These are phyloP conservation scores for Ormyrus pomaceus DNA, from an alignment of 2,888 invertebrate genomes.

Conservation along the genomic window DNA sequence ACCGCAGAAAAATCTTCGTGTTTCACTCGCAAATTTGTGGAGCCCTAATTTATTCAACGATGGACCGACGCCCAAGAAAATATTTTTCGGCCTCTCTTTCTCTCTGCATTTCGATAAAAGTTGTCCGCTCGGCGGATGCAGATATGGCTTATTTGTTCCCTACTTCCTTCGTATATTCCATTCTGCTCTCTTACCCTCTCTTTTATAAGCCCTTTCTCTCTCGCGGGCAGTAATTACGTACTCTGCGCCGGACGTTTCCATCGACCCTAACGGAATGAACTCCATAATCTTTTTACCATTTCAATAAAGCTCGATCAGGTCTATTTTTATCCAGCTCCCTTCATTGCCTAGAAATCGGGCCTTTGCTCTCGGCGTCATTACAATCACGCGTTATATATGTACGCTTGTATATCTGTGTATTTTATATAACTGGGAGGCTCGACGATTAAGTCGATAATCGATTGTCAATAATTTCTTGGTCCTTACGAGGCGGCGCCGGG, in stretches of 20 bases:
- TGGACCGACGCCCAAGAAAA: constrained; percentile 7
- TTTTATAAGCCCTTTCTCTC: not conserved
- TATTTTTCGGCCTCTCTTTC: not conserved
- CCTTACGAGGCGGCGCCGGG: not conserved
- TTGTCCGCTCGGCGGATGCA: constrained; percentile 35
- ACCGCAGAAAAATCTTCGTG: too few relatives aligned
- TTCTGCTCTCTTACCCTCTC: constrained; percentile 25
- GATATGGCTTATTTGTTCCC: constrained; percentile 50
- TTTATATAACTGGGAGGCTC: not conserved
- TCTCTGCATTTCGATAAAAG: constrained; percentile 41
- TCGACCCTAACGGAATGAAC: not conserved
- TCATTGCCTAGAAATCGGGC: constrained; percentile 17
- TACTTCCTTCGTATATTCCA: constrained; percentile 25
- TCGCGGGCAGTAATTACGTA: constrained; percentile 48
- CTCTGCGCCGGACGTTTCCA: constrained; percentile 50
- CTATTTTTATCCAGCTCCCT: not conserved
- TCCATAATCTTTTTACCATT: constrained; percentile 50
- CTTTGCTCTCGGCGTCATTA: constrained; percentile 1
- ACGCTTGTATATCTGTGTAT: not conserved
- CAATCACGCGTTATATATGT: constrained; percentile 16
- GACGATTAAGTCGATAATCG: constrained; percentile 46
- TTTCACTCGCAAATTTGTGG: not conserved
- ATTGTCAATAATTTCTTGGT: constrained; percentile 41
- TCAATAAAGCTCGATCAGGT: constrained; percentile 48
- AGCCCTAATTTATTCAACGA: constrained; percentile 18